A percentile compares a stretch with the other conserved stretches of the same genome.
Conservation (phyloP, 2,113 vertebrate genomes). For the Gila orcuttii region DNA sequence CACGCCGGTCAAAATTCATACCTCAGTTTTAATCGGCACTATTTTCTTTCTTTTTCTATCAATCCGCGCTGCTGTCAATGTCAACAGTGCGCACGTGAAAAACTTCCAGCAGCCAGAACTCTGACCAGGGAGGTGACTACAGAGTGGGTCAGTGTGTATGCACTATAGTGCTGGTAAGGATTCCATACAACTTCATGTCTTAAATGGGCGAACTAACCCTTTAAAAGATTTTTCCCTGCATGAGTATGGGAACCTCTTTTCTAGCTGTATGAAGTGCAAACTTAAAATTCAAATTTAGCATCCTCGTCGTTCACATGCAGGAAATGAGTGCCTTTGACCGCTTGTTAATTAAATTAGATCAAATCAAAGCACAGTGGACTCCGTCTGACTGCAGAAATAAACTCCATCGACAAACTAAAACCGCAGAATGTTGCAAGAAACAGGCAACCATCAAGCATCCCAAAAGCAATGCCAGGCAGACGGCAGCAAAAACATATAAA, state of each 20-base stretch:
- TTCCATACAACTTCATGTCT: too few species aligned
- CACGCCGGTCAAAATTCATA: too few species aligned
- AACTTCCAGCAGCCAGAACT: too few species aligned
- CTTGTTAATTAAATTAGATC: constrained; percentile 45
- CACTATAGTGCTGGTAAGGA: too few species aligned
- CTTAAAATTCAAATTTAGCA: constrained; percentile 2
- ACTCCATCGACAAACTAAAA: neutral
- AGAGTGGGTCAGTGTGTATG: too few species aligned
- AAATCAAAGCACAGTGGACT: constrained; percentile 18
- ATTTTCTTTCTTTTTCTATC: too few species aligned
- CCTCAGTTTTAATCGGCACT: too few species aligned
- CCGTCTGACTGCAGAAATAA: neutral
- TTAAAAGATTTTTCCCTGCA: constrained; percentile 10
- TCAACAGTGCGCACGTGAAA: too few species aligned
- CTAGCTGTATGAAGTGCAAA: neutral
- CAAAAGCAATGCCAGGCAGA: neutral
- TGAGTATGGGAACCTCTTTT: constrained; percentile 12
- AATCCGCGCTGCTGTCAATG: too few species aligned
- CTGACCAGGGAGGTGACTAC: too few species aligned
- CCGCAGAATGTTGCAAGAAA: constrained; percentile 3
- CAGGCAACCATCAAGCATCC: constrained; percentile 1
- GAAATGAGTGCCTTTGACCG: neutral
- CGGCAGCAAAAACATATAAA: neutral
- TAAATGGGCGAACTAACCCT: too few species aligned
- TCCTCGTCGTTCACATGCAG: neutral